Conservation (phyloP, 1,140 invertebrate genomes). For the Sitobion miscanthi region DNA sequence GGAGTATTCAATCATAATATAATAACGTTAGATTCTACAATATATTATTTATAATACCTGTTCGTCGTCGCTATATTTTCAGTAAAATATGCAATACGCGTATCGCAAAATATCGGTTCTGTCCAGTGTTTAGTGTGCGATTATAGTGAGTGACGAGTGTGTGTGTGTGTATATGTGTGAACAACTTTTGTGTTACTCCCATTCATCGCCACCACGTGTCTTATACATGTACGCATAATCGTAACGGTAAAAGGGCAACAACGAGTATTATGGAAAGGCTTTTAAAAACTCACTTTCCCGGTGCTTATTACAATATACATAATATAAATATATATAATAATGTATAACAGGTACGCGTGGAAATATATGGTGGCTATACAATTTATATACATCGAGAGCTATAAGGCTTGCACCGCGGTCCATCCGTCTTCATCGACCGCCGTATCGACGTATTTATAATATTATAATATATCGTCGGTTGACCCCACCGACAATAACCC, state of each 20-base stretch:
- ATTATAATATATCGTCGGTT: neutral
- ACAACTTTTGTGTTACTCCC: neutral
- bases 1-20: neutral
- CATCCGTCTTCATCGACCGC: slow-evolving; percentile 28
- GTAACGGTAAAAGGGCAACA: neutral
- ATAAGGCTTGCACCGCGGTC: neutral
- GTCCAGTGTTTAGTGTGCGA: neutral
- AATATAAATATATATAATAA: neutral
- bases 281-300: neutral
- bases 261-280: neutral
- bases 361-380: neutral
- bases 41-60: too few species aligned
- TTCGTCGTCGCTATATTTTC: neutral
- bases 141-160: neutral
- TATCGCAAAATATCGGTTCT: neutral
- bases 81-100: neutral
- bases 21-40: neutral
- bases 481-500: neutral
- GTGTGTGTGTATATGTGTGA: too few species aligned
- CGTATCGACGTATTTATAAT: neutral
- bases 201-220: neutral
- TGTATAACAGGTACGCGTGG: neutral
- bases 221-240: neutral
- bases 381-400: neutral
- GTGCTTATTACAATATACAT: neutral